phyloP scores from a whole-genome alignment of 1,140 invertebrate species.

The Rhopalosiphum padi region DNA sequence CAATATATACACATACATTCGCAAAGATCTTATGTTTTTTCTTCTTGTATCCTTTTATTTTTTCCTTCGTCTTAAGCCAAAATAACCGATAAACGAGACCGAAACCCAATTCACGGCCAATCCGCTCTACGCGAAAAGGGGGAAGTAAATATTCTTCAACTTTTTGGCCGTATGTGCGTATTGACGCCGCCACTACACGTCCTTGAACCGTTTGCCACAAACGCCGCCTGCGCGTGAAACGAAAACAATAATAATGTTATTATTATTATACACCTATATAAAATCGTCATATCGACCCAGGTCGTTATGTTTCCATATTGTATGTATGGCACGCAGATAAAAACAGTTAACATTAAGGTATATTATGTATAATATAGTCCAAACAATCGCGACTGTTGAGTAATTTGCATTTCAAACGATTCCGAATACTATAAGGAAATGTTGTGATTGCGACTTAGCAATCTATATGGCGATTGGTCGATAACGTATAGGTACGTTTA shows the following conservation, averaged over 20 bases:
- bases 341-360: neutral
- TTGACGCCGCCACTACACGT: neutral
- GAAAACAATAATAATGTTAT: conserved; percentile 19
- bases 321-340: neutral
- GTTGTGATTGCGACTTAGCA: neutral
- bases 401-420: neutral
- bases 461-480: neutral
- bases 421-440: neutral
- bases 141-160: neutral
- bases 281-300: neutral
- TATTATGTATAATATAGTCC: neutral
- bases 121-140: neutral
- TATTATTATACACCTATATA: neutral
- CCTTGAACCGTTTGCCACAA: neutral
- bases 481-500: neutral
- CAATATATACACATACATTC: neutral
- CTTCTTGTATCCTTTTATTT: neutral
- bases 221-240: neutral
- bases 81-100: neutral
- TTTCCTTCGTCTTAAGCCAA: neutral
- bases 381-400: neutral
- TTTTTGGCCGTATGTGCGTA: neutral
- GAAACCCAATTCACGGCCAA: neutral
- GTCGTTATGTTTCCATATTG: neutral
- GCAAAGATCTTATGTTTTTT: neutral